Conservation (phyloP, 2,888 invertebrate genomes). For the Mimumesa dahlbomi region DNA sequence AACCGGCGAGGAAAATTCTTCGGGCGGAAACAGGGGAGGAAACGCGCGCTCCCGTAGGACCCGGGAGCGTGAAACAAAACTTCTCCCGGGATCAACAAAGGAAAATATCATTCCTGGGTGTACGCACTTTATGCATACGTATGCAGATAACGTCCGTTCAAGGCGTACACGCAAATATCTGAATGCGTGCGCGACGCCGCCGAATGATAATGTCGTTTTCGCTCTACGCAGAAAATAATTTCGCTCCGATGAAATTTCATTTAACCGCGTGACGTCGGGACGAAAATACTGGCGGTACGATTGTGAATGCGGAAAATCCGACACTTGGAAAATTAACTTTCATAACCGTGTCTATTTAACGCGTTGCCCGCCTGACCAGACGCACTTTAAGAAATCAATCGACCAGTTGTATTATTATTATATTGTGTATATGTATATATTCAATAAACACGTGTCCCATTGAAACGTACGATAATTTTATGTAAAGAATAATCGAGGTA, state of each 20-base stretch:
- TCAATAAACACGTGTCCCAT: too few relatives aligned
- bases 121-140: not conserved
- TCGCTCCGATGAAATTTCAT: not conserved
- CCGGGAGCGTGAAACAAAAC: constrained; percentile 17
- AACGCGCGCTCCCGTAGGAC: not conserved
- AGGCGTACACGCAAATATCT: not conserved
- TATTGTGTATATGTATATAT: too few relatives aligned
- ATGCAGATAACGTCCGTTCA: constrained; percentile 3
- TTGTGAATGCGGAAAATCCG: not conserved
- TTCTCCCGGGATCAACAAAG: constrained; percentile 9
- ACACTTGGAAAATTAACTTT: not conserved
- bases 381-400: too few relatives aligned
- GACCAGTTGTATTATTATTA: too few relatives aligned
- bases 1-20: constrained; percentile 20
- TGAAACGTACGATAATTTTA: too few relatives aligned
- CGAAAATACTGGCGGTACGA: too few relatives aligned
- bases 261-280: too few relatives aligned
- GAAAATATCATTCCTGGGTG: not conserved
- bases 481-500: too few relatives aligned
- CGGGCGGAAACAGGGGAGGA: constrained; percentile 12
- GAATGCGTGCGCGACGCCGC: not conserved
- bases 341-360: not conserved
- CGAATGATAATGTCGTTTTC: constrained; percentile 9
- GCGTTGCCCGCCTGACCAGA: not conserved
- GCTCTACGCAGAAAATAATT: constrained; percentile 10